Evolutionary conservation across 2,888 invertebrate genomes (phyloP), one percentile per base, ranked within the genome.

Genomic region (Luffia ferchaultella): DNA sequence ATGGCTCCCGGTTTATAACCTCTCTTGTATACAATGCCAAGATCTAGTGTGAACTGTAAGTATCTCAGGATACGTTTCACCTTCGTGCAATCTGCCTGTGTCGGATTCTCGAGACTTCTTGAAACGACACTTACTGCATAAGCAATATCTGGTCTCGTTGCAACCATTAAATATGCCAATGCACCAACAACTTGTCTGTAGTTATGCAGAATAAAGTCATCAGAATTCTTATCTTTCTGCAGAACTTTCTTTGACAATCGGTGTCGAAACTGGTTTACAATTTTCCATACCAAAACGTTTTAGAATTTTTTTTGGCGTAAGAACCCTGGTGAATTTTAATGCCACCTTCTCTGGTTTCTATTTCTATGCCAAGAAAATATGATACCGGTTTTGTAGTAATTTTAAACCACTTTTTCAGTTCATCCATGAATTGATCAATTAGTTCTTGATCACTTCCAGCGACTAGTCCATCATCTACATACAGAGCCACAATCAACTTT

Each of bases 401-500:
- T 20, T 19, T 46, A 16, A 46, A 46, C 5, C 45, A 16, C 9
- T 12, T 46, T 46, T 16, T 46, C 20, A 46, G 2, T 17, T 48
- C 48, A 3, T 46, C 18, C 7, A 46, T 17, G 16, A 50, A 50
- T 7, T 19, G 45, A 12, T 50, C 42, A 15, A 18, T 12, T 44
- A 45, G 43, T 7, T 43, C 16, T 20, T 45, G 12, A 42, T 20
- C 44, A 12, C 17, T 3, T 17, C 16, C 12, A 5, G 44, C 45
- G n/a, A 52, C n/a, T 30, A 52, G 45, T 2, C 52, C 53, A 49
- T 53, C 54, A 45, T 56, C 54, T n/a, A 54, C 52, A 45, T 53
- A 54, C 2, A 56, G 17, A 3, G 44, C 51, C 9, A 54, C 2
- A 7, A 54, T 45, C 2, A 53, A 20, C 40, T 52, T 56, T 1